phyloP scores from a whole-genome alignment of 2,888 invertebrate species.

The Tortricodes alternella region DNA sequence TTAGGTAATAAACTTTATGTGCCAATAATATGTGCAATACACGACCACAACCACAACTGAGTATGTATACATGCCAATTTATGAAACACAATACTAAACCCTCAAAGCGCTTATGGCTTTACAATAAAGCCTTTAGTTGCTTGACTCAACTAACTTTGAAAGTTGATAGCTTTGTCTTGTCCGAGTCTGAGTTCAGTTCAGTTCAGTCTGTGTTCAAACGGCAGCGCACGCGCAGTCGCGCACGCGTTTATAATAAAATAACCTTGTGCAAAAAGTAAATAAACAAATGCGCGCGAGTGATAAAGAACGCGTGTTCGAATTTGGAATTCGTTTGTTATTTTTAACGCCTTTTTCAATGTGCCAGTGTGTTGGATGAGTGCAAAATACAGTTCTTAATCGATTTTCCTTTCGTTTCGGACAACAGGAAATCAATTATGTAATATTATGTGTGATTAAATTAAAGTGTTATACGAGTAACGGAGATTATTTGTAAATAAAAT shows the following conservation, averaged over 20 bases:
- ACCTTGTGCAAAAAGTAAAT: slow-evolving; percentile 28
- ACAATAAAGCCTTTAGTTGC: too few relatives aligned
- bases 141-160: too few relatives aligned
- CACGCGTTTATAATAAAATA: neutral
- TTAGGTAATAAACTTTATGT: slow-evolving; percentile 15
- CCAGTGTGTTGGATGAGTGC: neutral
- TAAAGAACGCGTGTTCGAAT: slow-evolving; percentile 22
- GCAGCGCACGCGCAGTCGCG: neutral
- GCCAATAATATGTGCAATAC: slow-evolving; percentile 18
- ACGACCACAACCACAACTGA: too few relatives aligned
- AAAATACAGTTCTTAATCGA: neutral
- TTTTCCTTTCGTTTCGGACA: too few relatives aligned
- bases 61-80: too few relatives aligned
- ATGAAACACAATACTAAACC: too few relatives aligned
- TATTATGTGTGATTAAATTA: too few relatives aligned
- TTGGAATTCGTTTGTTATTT: slow-evolving; percentile 14
- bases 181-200: neutral
- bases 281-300: slow-evolving; percentile 25
- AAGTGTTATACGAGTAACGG: too few relatives aligned
- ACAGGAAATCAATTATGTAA: too few relatives aligned
- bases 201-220: neutral
- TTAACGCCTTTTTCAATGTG: slow-evolving; percentile 8
- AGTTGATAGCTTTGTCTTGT: too few relatives aligned
- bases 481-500: neutral
- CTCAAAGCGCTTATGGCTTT: too few relatives aligned